Conservation (phyloP, 23 tunicate genomes). For the Ciona savignyi region DNA sequence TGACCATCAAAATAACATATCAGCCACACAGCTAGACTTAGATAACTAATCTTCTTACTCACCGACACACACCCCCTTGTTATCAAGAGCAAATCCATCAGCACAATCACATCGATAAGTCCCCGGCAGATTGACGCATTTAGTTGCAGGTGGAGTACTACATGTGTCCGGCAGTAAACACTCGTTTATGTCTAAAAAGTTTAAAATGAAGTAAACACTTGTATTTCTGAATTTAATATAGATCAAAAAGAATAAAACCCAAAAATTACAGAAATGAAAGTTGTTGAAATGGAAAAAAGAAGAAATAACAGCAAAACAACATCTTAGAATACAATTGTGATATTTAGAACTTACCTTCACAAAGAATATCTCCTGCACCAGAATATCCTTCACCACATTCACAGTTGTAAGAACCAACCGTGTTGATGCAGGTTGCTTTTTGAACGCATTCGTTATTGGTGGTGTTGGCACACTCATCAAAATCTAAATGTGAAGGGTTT, state of each 20-base stretch:
- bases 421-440: neutral
- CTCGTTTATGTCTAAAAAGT: neutral
- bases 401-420: neutral
- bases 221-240: no score
- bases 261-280: no score
- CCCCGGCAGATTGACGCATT: conserved; percentile 42
- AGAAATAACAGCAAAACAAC: no score
- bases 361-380: neutral
- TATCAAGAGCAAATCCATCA: conserved; percentile 23
- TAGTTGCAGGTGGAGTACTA: neutral
- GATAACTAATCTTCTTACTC: no score
- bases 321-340: no score
- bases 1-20: no score
- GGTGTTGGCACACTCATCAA: neutral
- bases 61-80: conserved; percentile 25
- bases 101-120: conserved; percentile 32
- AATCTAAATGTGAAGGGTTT: neutral
- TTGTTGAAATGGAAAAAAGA: no score
- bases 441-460: neutral
- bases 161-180: neutral
- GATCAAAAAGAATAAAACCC: no score
- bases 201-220: no score
- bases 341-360: no score
- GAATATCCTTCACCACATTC: neutral
- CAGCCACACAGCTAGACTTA: no score